Evolutionary conservation across 2,113 vertebrate genomes (phyloP), one percentile per base, ranked within the genome.

Genomic region (Spea bombifrons): DNA sequence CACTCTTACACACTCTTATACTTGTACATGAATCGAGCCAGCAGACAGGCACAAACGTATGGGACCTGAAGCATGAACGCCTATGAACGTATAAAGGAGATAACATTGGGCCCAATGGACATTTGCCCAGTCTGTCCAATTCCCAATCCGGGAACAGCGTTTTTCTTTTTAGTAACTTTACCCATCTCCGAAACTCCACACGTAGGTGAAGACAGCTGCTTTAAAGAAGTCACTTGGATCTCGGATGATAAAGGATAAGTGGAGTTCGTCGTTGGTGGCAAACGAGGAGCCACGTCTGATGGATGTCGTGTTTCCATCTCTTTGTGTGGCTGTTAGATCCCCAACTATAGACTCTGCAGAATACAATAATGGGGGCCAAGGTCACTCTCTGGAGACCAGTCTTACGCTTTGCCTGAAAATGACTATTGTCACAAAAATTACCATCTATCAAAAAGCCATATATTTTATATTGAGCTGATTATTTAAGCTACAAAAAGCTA

Each of bases 171-270:
- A 0, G 4, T 47, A 43, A 12, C 85, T 83, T 44, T 91, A 97
- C 96, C 96, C 93, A 0, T 96, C 92, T 74, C 95, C 95, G 44
- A 97, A 88, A 84, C 94, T 89, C 95, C 96, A 97, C 0, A 59
- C 92, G 66, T 96, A 96, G 71, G 88, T 89, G 83, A 97, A 94
- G 0, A 85, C 87, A 10, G 91, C 91, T 0, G 78, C 70, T 81
- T 88, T 90, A 83, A 94, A 91, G 80, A 91, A 93, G 84, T 86
- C 76, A 46, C 88, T 91, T 0, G 92, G 94, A 69, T 96, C 93
- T 0, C 91, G 89, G 63, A 94, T 91, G 71, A 90, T 85, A 84
- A 98, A 97, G 76, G 91, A 88, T 17, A 92, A 84, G 75, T 90
- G 84, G 0, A 94, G 93, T 59, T 87, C 73, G 0, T 86, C 1